phyloP scores from a whole-genome alignment of 2,888 invertebrate genomes.

The Aphidoletes aphidimyza region DNA sequence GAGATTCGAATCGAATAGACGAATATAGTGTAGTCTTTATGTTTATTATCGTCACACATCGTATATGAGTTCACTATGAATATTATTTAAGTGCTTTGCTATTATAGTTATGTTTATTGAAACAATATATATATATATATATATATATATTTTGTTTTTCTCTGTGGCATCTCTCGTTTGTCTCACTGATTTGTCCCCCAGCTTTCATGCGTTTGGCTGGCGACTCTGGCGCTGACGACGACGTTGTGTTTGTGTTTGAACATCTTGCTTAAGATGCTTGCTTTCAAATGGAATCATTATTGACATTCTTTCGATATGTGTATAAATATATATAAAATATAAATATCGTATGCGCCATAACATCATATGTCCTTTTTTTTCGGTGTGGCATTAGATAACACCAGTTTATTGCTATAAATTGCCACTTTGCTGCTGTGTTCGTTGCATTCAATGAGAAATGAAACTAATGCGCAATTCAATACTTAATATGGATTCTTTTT shows the following conservation, averaged over 20 bases:
- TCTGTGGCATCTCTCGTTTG: neutral
- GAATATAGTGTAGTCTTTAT: constrained; percentile 39
- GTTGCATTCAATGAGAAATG: neutral
- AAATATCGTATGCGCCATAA: too few relatives aligned
- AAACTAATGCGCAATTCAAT: constrained; percentile 42
- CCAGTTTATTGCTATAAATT: constrained; percentile 49
- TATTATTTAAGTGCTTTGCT: constrained; percentile 46
- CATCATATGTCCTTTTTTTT: neutral
- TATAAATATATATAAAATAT: too few relatives aligned
- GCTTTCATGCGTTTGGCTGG: neutral
- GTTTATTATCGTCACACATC: constrained; percentile 51
- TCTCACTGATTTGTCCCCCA: neutral
- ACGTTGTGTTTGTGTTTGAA: neutral
- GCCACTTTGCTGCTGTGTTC: neutral
- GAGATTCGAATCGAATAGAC: neutral
- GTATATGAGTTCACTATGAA: constrained; percentile 28
- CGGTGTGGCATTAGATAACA: neutral
- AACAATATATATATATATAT: too few relatives aligned
- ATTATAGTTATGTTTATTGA: constrained; percentile 43
- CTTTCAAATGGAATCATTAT: constrained; percentile 33
- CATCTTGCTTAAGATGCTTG: neutral
- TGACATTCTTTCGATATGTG: constrained; percentile 31
- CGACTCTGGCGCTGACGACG: too few relatives aligned
- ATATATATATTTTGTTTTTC: neutral
- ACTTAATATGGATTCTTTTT: constrained; percentile 28